Conservation (phyloP, 2,888 invertebrate genomes). For the Nemurella pictetii region DNA sequence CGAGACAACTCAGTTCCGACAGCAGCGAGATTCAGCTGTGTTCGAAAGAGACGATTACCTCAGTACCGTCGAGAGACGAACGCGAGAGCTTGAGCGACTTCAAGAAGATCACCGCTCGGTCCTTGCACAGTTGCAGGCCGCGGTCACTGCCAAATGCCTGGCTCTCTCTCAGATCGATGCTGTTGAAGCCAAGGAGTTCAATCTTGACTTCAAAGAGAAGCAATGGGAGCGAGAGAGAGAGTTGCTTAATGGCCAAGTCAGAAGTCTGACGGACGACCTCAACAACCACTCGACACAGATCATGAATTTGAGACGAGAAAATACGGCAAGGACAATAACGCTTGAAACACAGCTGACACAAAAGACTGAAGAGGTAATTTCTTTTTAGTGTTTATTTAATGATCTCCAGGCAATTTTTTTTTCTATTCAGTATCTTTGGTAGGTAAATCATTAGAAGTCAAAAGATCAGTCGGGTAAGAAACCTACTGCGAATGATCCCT, state of each 20-base stretch:
- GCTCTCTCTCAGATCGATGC: constrained; percentile 79
- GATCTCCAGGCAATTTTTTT: too few species aligned
- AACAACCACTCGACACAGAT: constrained; percentile 77
- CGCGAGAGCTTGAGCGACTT: constrained; percentile 72
- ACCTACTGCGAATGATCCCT: too few species aligned
- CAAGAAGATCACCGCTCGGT: constrained; percentile 69
- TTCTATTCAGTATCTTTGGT: background rate
- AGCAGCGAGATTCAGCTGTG: constrained; percentile 68
- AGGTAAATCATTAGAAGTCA: background rate
- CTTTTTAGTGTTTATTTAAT: too few species aligned
- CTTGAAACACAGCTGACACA: constrained; percentile 77
- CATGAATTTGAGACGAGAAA: constrained; percentile 74
- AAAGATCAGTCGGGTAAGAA: background rate
- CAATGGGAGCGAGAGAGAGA: constrained; percentile 80
- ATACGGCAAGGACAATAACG: constrained; percentile 63
- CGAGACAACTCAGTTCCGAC: constrained; percentile 67
- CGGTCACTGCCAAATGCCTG: constrained; percentile 82
- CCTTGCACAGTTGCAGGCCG: constrained; percentile 72
- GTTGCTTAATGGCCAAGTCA: constrained; percentile 76
- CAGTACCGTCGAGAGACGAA: constrained; percentile 70
- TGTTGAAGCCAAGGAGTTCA: constrained; percentile 76
- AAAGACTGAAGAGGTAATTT: constrained; percentile 73
- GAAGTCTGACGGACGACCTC: constrained; percentile 76
- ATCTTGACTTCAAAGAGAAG: constrained; percentile 79
- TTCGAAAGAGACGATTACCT: constrained; percentile 77